Percentiles rank a stretch among this genome's conserved stretches.
Conservation (phyloP, 2,113 vertebrate genomes). For the Brienomyrus brachyistius region DNA sequence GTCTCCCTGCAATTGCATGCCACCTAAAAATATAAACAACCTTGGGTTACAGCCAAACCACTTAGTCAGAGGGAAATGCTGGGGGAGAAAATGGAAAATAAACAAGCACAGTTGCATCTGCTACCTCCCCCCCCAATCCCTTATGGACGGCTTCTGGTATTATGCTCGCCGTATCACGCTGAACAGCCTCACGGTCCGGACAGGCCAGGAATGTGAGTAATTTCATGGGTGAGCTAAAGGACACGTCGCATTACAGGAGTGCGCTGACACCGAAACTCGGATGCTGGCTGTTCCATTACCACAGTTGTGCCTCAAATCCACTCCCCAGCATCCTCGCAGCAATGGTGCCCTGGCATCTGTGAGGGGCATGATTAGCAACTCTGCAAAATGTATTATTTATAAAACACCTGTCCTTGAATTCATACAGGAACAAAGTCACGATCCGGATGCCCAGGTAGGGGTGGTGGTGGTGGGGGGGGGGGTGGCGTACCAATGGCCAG, state of each 20-base stretch:
- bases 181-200: neutral
- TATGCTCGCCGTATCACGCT: neutral
- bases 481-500: neutral
- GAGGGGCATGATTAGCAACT: neutral
- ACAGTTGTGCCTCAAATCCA: neutral
- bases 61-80: neutral
- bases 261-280: neutral
- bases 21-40: neutral
- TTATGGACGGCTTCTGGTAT: neutral
- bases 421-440: neutral
- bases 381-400: constrained; percentile 7
- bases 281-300: neutral
- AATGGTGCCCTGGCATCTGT: neutral
- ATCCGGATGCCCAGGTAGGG: neutral
- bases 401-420: constrained; percentile 10
- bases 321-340: neutral
- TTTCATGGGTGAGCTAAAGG: neutral
- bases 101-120: neutral
- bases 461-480: neutral
- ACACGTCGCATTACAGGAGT: neutral
- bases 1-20: neutral
- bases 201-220: neutral
- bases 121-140: neutral
- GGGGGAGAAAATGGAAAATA: neutral
- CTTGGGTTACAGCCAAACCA: neutral